Base-by-base conservation (phyloP, 2,888 invertebrate genomes). In the Blomia tropicalis region DNA sequence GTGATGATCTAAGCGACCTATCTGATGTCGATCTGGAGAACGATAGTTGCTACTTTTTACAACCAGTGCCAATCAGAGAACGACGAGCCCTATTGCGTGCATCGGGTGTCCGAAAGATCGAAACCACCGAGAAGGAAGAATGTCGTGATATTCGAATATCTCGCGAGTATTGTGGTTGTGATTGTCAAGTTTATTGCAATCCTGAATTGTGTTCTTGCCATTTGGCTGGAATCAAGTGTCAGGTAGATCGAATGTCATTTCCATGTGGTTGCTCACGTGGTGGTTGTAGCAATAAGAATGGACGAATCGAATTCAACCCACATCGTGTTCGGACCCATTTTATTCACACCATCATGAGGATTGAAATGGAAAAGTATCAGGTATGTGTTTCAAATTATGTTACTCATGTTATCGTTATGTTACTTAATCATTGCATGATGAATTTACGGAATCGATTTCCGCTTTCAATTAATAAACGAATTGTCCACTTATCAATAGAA, bases 191-290 rank as follows among this genome's bases (percentile, higher is more conserved):
- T 59, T 84, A 84, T 71, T 96, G 96, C 76, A 89, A 91, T 77
- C 95, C 95, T 1, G 91, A 91, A 70, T 89, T 84, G 25, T 96
- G 96, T 74, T 84, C 87, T 19, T 96, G 96, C 76, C 88, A 90
- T 73, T 82, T 86, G 72, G 87, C 87, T 51, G 92, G 91, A 66
- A 95, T 96, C 68, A 91, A 93, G 77, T 96, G 95, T 74, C 93
- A 93, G 80, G 81, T 96, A 61, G 95, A 96, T 75, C 81, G 95
- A 65, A 79, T 88, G 65, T 90, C 88, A 72, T 96, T 95, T 73
- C 96, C 96, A 0, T 96, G 96, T 74, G 92, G 93, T 14, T 96
- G 95, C 75, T 85, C 87, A 1, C 83, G 88, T 69, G 92, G 92
- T 70, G 89, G 90, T 56, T 96, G 96, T 75, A 84, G 83, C 65